phyloP scores from a whole-genome alignment of 2,113 vertebrate genomes.

The Sander lucioperca region DNA sequence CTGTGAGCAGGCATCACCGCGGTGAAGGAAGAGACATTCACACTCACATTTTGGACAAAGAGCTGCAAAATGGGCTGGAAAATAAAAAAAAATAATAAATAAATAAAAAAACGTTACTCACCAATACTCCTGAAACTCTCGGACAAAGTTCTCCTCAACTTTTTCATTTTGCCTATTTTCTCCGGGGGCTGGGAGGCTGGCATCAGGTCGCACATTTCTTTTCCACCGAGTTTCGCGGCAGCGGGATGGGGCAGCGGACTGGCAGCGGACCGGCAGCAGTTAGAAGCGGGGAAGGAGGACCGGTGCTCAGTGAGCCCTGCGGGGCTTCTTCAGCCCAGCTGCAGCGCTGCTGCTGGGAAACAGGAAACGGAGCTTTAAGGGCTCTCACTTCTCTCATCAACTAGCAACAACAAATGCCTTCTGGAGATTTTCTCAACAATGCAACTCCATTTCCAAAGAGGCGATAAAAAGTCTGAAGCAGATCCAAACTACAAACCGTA shows the following conservation, averaged over 20 bases:
- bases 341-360: slow-evolving; percentile 52
- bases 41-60: slow-evolving; percentile 32
- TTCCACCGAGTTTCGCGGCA: neutral
- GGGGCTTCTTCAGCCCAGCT: slow-evolving; percentile 62
- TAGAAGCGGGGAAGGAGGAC: slow-evolving; percentile 23
- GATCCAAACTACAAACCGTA: slow-evolving; percentile 1
- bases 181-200: slow-evolving; percentile 85
- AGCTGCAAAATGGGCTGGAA: neutral
- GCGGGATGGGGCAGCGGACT: neutral
- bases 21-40: slow-evolving; percentile 24
- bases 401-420: slow-evolving; percentile 37
- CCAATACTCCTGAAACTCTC: slow-evolving; percentile 97
- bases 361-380: slow-evolving; percentile 62
- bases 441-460: slow-evolving; percentile 58
- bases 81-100: neutral
- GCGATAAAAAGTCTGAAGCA: slow-evolving; percentile 26
- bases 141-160: slow-evolving; percentile 98
- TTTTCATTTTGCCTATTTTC: slow-evolving; percentile 95
- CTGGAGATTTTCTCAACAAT: slow-evolving; percentile 33
- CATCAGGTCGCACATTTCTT: slow-evolving; percentile 87
- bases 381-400: slow-evolving; percentile 66
- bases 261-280: slow-evolving; percentile 22
- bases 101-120: slow-evolving; percentile 78
- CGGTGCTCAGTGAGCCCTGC: slow-evolving; percentile 38
- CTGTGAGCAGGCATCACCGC: slow-evolving; percentile 36